A percentile compares a stretch with the other conserved stretches of the same genome.
Conservation (phyloP, 2,888 invertebrate species). For the Pseudoips prasinana region DNA sequence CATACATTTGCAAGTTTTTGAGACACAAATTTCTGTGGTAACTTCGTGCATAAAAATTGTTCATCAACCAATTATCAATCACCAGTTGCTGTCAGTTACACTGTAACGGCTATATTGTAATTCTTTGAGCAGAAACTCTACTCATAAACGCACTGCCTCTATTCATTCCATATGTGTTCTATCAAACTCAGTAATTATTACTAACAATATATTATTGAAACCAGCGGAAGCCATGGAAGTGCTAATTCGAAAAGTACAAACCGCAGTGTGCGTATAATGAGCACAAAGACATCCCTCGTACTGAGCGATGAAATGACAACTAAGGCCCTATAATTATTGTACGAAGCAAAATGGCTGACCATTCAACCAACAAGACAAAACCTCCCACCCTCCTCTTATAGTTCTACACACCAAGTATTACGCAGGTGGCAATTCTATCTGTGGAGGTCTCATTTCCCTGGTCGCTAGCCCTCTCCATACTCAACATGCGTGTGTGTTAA, state of each 20-base stretch:
- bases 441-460: constrained; percentile 41
- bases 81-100: too few relatives aligned
- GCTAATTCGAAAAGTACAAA: constrained; percentile 79
- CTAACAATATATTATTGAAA: constrained; percentile 61
- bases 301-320: constrained; percentile 71
- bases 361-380: constrained; percentile 36
- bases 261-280: constrained; percentile 63
- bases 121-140: too few relatives aligned
- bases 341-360: constrained; percentile 78
- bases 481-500: constrained; percentile 75
- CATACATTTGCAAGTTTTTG: too few relatives aligned
- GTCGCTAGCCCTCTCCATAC: constrained; percentile 58
- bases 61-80: too few relatives aligned
- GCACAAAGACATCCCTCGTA: constrained; percentile 64
- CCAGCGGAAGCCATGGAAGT: constrained; percentile 71
- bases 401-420: background rate
- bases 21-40: too few relatives aligned
- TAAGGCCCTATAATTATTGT: constrained; percentile 68
- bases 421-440: constrained; percentile 28
- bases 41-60: too few relatives aligned
- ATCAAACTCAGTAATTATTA: constrained; percentile 50
- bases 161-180: constrained; percentile 39
- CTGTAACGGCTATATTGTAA: too few relatives aligned
- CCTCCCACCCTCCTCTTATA: constrained; percentile 13
- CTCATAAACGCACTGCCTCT: background rate